phyloP scores from a whole-genome alignment of 2,888 invertebrate genomes.

The Eristalinus sepulchralis region DNA sequence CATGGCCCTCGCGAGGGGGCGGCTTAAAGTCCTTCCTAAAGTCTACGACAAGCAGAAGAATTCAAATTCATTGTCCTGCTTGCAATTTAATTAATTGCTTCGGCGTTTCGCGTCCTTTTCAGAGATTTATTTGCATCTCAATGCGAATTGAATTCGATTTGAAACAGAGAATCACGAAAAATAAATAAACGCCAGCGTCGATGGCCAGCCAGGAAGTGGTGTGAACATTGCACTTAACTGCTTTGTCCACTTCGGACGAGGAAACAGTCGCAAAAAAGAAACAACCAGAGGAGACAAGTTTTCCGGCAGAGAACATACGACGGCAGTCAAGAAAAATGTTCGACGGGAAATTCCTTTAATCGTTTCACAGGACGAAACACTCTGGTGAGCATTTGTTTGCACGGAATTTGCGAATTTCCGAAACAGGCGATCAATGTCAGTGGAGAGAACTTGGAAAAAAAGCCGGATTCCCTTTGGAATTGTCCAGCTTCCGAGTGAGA shows the following conservation, averaged over 20 bases:
- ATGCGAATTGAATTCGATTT: constrained; percentile 69
- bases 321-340: constrained; percentile 63
- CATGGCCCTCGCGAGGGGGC: background rate
- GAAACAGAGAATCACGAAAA: constrained; percentile 61
- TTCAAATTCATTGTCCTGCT: constrained; percentile 48
- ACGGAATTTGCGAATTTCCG: constrained; percentile 61
- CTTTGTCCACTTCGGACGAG: constrained; percentile 44
- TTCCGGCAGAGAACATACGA: constrained; percentile 36
- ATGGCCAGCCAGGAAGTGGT: constrained; percentile 43
- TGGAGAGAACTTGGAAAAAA: constrained; percentile 33
- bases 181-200: constrained; percentile 61
- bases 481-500: constrained; percentile 52
- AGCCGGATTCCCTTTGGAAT: constrained; percentile 15
- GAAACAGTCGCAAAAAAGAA: background rate
- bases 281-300: constrained; percentile 11
- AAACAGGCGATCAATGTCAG: constrained; percentile 68
- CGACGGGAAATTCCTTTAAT: constrained; percentile 47
- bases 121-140: constrained; percentile 67
- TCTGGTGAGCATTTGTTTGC: constrained; percentile 43
- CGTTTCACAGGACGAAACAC: constrained; percentile 18
- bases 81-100: constrained; percentile 67
- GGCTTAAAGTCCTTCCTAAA: too few species aligned
- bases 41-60: background rate
- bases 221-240: constrained; percentile 61
- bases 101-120: constrained; percentile 39